phyloP scores from a whole-genome alignment of 64 coral and sea anemone genomes.

The Astreopora myriophthalma region DNA sequence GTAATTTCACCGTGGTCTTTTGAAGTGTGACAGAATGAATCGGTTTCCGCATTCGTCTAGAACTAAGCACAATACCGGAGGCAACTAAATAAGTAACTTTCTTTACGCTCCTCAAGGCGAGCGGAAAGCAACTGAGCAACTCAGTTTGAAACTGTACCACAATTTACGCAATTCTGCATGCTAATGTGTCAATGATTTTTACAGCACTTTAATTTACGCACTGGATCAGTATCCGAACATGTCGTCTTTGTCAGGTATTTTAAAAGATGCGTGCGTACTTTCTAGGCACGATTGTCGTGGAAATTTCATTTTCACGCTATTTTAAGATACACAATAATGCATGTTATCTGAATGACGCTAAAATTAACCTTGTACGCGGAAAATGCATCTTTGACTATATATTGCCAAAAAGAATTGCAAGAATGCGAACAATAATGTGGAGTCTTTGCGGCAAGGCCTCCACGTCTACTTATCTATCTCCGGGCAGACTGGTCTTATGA shows the following conservation, averaged over 20 bases:
- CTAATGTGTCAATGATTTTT: background rate
- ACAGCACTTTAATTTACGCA: background rate
- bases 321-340: background rate
- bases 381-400: background rate
- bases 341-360: background rate
- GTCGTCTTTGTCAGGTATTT: background rate
- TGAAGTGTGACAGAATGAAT: too few relatives aligned
- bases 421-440: background rate
- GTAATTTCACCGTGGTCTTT: background rate
- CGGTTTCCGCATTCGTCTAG: background rate
- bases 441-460: background rate
- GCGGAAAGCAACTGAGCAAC: background rate
- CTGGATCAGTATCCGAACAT: background rate
- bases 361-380: constrained; percentile 11
- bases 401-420: background rate
- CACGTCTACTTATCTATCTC: background rate
- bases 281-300: background rate
- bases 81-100: too few relatives aligned
- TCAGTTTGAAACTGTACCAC: background rate
- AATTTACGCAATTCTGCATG: background rate
- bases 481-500: background rate
- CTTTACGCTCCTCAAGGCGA: background rate
- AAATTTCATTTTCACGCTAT: constrained; percentile 33
- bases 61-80: background rate
- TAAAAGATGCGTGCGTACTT: background rate